Conservation (phyloP, 2,113 vertebrate genomes). For the Drymodes brunneopygia region DNA sequence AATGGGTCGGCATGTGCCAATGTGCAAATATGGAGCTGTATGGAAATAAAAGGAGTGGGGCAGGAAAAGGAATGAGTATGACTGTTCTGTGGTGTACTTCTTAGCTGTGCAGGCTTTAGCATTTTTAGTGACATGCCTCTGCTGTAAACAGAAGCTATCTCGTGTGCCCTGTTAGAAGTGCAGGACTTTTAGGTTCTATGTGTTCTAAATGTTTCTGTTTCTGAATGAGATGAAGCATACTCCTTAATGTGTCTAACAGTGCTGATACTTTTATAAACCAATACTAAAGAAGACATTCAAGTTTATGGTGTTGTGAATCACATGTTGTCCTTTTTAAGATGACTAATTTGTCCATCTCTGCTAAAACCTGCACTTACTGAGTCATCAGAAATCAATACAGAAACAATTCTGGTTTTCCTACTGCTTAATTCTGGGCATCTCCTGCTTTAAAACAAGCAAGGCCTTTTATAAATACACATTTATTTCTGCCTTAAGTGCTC, state of each 20-base stretch:
- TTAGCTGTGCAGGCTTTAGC: not conserved
- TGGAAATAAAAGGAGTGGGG: not conserved
- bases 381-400: not conserved
- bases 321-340: not conserved
- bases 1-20: constrained; percentile 11
- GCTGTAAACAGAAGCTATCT: not conserved
- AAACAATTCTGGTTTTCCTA: not conserved
- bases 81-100: not conserved
- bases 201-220: not conserved
- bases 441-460: not conserved
- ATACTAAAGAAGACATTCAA: not conserved
- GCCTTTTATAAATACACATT: not conserved
- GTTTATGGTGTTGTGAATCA: not conserved
- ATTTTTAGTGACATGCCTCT: not conserved
- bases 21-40: not conserved
- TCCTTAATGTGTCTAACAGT: not conserved
- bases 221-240: not conserved
- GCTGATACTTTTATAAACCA: not conserved
- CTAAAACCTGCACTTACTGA: not conserved
- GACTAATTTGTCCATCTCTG: not conserved
- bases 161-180: not conserved
- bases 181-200: not conserved
- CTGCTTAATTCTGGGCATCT: not conserved
- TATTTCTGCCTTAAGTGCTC: not conserved
- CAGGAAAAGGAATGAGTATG: not conserved